phyloP scores from a whole-genome alignment of 2,888 invertebrate species.

The Drosophila colorata region DNA sequence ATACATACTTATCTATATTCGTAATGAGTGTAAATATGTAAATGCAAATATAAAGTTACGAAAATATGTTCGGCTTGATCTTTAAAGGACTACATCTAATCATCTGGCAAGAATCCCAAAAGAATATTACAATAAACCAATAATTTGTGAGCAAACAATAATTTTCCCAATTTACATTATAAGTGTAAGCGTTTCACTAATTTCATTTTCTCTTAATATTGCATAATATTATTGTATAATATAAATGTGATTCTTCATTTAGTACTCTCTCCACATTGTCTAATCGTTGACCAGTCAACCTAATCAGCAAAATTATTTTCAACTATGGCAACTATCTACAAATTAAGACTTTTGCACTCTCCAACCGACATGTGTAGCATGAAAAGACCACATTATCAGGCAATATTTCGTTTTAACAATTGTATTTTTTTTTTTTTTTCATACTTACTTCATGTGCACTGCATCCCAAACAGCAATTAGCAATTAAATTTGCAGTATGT shows the following conservation, averaged over 20 bases:
- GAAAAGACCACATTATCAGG: conserved; percentile 29
- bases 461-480: conserved; percentile 38
- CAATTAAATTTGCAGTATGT: conserved; percentile 20
- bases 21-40: not conserved
- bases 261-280: not conserved
- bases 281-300: not conserved
- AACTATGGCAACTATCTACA: conserved; percentile 16
- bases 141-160: too few relatives aligned
- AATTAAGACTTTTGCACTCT: not conserved
- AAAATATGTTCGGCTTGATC: too few relatives aligned
- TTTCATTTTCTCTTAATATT: too few relatives aligned
- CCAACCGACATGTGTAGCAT: conserved; percentile 19
- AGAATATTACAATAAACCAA: too few relatives aligned
- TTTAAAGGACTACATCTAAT: too few relatives aligned
- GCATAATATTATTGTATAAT: conserved; percentile 1
- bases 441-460: conserved; percentile 16
- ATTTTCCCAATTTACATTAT: too few relatives aligned
- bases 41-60: too few relatives aligned
- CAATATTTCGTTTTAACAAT: conserved; percentile 22
- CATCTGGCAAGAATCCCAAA: too few relatives aligned
- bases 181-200: too few relatives aligned
- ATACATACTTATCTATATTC: not conserved
- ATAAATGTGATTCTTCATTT: not conserved
- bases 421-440: conserved; percentile 9
- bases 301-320: conserved; percentile 24